Base-by-base conservation (phyloP, 1,140 invertebrate genomes). In the Pseudomyrmex sp. region DNA sequence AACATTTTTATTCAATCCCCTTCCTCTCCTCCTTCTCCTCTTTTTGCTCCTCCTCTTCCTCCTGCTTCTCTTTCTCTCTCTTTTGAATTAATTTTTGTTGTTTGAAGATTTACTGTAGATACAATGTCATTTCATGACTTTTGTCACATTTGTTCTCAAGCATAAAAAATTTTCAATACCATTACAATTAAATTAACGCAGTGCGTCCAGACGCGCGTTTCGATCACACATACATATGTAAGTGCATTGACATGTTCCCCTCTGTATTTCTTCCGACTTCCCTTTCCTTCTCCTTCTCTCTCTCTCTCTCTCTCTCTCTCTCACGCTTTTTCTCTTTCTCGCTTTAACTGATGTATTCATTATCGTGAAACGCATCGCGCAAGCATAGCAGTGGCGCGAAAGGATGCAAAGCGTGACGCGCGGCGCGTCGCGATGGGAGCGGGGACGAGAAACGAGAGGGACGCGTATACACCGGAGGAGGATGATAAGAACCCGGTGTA, bases 331-430 rank as follows among this genome's bases (percentile, higher is more conserved):
- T 56, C 23, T 59, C 72, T 58, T 48, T 73, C 70, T 18, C 10
- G 15, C 72, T 23, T 83, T 50, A 61, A 56, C 52, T 58, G 83
- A 88, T 85, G 83, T 85, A 88, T 88, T 88, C 88, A 88, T 88
- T 88, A 88, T 79, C 68, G 69, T 72, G 62, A 85, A 88, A 88
- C 56, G 77, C 70, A 87, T 75, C 77, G 58, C 74, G 76, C 50
- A 65, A 72, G 69, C 73, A 73, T 52, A 84, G 82, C 69, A 86
- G 82, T 77, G 54, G 62, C 83, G 86, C 48, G 70, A 73, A 85
- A 73, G 77, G 83, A 88, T 83, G 86, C 86, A 86, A 76, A 76
- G 62, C 50, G 62, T 48, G 46, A 35, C 35, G 26, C 62, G 61
- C 61, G 48, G 50, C 48, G 12, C 26, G 52, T 44, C 48, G 48